Percentiles rank a stretch among this genome's conserved stretches.
phyloP scores from a whole-genome alignment of 2,888 invertebrate species.

The Vannuccia rotundouncinata region DNA sequence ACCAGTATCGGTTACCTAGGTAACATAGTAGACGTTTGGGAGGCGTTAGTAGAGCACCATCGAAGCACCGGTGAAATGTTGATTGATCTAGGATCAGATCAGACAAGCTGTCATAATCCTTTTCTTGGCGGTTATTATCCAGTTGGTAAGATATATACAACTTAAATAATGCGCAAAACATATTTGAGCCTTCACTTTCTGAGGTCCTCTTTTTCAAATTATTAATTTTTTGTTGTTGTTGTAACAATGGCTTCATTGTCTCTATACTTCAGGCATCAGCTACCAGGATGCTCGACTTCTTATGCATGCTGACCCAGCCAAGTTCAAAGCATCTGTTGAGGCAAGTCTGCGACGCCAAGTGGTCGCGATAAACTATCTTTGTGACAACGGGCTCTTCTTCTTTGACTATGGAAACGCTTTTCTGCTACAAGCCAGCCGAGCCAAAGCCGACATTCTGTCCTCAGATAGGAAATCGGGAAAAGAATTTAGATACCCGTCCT shows the following conservation, averaged over 20 bases:
- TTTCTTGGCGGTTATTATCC: conserved; percentile 63
- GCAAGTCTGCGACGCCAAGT: conserved; percentile 62
- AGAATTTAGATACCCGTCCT: conserved; percentile 62
- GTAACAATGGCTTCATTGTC: too few relatives aligned
- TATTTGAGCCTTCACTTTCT: too few relatives aligned
- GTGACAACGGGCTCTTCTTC: conserved; percentile 60
- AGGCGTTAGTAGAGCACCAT: conserved; percentile 44
- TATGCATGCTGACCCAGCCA: conserved; percentile 59
- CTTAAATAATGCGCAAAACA: too few relatives aligned
- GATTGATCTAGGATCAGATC: conserved; percentile 63
- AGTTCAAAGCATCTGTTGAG: conserved; percentile 60
- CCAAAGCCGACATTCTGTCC: conserved; percentile 52
- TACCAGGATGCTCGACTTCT: conserved; percentile 43
- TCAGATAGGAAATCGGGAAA: not conserved
- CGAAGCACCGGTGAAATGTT: conserved; percentile 60
- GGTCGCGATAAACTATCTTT: conserved; percentile 60
- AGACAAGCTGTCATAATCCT: conserved; percentile 63
- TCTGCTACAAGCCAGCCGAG: conserved; percentile 61
- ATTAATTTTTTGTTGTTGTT: too few relatives aligned
- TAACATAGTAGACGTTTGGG: conserved; percentile 61
- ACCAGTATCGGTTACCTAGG: conserved; percentile 62
- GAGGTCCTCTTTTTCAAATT: too few relatives aligned
- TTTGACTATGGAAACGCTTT: conserved; percentile 66
- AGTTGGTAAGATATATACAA: too few relatives aligned
- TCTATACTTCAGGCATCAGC: not conserved